These are phyloP conservation scores for Drosophila athabasca DNA, from an alignment of 1,140 invertebrate genomes.

Conservation along the genomic window DNA sequence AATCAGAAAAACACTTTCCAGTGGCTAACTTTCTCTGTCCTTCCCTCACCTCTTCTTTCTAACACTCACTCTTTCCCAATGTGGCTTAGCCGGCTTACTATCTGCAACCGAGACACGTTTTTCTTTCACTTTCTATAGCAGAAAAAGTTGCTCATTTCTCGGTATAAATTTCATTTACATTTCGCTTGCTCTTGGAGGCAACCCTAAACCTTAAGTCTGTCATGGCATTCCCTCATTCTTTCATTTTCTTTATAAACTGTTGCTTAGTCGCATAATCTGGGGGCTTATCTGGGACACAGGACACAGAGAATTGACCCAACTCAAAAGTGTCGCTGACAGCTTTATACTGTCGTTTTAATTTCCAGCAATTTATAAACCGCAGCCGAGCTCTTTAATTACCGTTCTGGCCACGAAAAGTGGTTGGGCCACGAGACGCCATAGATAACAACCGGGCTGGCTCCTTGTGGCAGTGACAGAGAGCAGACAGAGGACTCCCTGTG, in stretches of 20 bases:
- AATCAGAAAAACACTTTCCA: no score
- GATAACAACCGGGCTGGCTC: slow-evolving; percentile 49
- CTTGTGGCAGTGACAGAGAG: slow-evolving; percentile 1
- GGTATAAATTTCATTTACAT: no score
- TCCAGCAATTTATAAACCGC: slow-evolving; percentile 73
- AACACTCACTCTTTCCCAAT: no score
- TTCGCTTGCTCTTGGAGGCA: no score
- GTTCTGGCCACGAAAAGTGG: slow-evolving; percentile 53
- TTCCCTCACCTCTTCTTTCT: no score
- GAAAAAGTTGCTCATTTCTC: no score
- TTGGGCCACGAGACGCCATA: slow-evolving; percentile 53
- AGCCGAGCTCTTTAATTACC: slow-evolving; percentile 74
- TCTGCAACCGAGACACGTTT: no score
- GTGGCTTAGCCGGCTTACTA: no score
- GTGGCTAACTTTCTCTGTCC: no score
- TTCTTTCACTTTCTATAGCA: no score
- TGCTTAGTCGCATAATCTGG: slow-evolving; percentile 48
- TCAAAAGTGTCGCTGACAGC: slow-evolving; percentile 72
- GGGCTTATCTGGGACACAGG: slow-evolving; percentile 37
- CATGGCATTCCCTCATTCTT: slow-evolving; percentile 1
- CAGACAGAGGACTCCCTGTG: slow-evolving; percentile 7
- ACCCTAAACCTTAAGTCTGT: no score
- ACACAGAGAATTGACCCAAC: slow-evolving; percentile 51
- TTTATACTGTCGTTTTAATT: slow-evolving; percentile 79
- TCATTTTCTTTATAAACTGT: slow-evolving; percentile 41